A percentile compares a stretch with the other conserved stretches of the same genome.
Conservation (phyloP, 37 sponge, comb jelly and placozoan species). For the Diacarnus erythraeanus region DNA sequence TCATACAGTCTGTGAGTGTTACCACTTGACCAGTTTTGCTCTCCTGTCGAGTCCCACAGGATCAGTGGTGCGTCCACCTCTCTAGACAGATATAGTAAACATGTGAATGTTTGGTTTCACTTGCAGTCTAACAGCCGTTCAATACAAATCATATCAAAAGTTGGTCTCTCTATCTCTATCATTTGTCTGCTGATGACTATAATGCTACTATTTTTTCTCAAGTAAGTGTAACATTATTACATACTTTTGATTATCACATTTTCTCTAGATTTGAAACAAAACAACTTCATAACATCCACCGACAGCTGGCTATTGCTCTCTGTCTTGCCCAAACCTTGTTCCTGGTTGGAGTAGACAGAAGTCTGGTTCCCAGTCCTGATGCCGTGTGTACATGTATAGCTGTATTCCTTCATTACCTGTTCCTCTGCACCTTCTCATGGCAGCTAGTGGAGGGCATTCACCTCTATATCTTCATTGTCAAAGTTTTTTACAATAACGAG, state of each 20-base stretch:
- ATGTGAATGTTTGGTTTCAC: neutral
- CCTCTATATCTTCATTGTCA: constrained; percentile 57
- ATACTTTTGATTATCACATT: neutral
- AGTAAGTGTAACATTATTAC: constrained; percentile 23
- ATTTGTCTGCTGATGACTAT: constrained; percentile 50
- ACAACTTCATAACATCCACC: constrained; percentile 55
- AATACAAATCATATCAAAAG: constrained; percentile 55
- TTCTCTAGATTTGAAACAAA: constrained; percentile 14
- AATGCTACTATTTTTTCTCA: constrained; percentile 49
- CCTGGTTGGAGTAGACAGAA: constrained; percentile 74
- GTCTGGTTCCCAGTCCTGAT: constrained; percentile 61
- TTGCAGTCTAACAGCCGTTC: constrained; percentile 24
- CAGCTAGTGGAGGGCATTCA: constrained; percentile 75
- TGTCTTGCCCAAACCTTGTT: constrained; percentile 69
- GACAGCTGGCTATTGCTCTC: constrained; percentile 71
- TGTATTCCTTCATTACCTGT: constrained; percentile 67
- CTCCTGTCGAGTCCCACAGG: constrained; percentile 69
- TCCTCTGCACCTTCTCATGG: constrained; percentile 76
- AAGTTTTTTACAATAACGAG: constrained; percentile 49
- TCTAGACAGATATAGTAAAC: no score
- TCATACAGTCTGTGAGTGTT: constrained; percentile 67
- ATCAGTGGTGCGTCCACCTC: constrained; percentile 19
- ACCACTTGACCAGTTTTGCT: constrained; percentile 79
- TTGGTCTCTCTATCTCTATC: constrained; percentile 71
- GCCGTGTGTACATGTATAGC: constrained; percentile 57